Conservation (phyloP, 35 echinoderm and acorn worm species). For the Lytechinus pictus region DNA sequence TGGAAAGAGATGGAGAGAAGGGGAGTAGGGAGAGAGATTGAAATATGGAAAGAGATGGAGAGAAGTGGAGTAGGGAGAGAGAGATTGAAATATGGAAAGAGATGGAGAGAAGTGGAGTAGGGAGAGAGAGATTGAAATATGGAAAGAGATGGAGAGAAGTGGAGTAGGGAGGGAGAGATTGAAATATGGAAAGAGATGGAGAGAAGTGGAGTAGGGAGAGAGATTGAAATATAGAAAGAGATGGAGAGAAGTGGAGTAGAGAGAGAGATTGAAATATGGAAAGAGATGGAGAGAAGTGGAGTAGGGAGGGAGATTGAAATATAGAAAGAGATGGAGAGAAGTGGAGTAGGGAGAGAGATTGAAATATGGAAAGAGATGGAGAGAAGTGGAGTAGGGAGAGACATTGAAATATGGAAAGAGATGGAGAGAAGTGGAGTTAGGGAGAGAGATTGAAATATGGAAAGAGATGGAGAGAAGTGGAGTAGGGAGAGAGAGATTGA, state of each 20-base stretch:
- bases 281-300: background rate
- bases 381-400: background rate
- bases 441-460: background rate
- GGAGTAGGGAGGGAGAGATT: background rate
- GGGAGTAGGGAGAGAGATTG: too few relatives aligned
- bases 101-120: too few relatives aligned
- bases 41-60: too few relatives aligned
- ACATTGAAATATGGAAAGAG: background rate
- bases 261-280: background rate
- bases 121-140: too few relatives aligned
- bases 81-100: too few relatives aligned
- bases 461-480: background rate
- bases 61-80: too few relatives aligned
- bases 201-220: background rate
- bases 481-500: too few relatives aligned
- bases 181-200: background rate
- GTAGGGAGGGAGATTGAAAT: background rate
- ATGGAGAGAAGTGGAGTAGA: background rate
- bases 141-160: too few relatives aligned
- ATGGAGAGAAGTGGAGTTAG: background rate
- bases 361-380: background rate
- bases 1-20: too few relatives aligned
- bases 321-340: background rate
- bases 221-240: background rate
- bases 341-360: too few relatives aligned